These are phyloP conservation scores for Minunthozetes semirufus DNA, from an alignment of 2,888 invertebrate species.

Conservation along the genomic window DNA sequence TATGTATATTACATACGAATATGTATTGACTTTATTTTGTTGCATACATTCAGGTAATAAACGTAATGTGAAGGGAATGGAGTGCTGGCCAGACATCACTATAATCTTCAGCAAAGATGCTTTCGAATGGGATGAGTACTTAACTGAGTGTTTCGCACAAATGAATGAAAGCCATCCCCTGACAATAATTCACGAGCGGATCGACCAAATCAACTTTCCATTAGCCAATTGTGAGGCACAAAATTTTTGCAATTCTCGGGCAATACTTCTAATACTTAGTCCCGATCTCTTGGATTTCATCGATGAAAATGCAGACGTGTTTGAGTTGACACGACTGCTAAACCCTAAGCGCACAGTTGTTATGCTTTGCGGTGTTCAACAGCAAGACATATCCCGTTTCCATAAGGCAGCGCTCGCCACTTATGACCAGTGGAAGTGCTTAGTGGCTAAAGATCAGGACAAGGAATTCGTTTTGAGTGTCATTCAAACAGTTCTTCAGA, in stretches of 20 bases:
- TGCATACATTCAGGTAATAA: neutral
- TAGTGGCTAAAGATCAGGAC: conserved; percentile 67
- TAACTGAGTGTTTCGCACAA: conserved; percentile 38
- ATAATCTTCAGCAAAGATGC: conserved; percentile 41
- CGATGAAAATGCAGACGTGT: conserved; percentile 41
- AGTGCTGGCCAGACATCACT: conserved; percentile 38
- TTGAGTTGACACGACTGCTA: conserved; percentile 56
- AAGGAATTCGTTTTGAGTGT: conserved; percentile 60
- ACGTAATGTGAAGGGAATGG: conserved; percentile 6
- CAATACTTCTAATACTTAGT: conserved; percentile 39
- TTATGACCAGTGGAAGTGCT: conserved; percentile 72
- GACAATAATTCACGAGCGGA: conserved; percentile 34
- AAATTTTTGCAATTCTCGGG: conserved; percentile 36
- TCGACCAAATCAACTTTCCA: conserved; percentile 39
- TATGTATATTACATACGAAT: too few species aligned
- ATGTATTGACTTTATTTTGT: neutral
- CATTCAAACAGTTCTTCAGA: conserved; percentile 66
- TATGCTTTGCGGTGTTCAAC: conserved; percentile 66
- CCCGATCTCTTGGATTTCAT: conserved; percentile 39
- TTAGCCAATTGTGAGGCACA: conserved; percentile 26
- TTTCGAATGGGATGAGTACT: conserved; percentile 39
- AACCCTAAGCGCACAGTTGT: conserved; percentile 67
- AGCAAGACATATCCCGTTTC: conserved; percentile 62
- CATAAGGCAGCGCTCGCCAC: conserved; percentile 66
- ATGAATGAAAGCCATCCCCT: conserved; percentile 1